Percentiles rank a stretch among this genome's conserved stretches.
Evolutionary conservation across 2,888 invertebrate species (phyloP).

Genomic region (Holacanthella duospinosa): DNA sequence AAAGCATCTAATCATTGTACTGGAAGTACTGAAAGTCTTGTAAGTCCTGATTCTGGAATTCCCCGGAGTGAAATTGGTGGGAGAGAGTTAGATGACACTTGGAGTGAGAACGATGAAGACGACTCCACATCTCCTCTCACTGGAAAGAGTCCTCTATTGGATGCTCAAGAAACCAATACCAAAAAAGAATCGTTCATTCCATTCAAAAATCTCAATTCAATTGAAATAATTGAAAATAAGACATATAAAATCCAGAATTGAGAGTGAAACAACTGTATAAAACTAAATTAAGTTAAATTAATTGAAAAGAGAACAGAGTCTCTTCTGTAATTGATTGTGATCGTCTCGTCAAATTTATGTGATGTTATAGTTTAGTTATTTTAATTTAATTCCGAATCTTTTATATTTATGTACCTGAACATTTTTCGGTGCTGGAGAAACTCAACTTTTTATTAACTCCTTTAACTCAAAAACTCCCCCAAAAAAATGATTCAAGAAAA

Average conservation of each 20-base stretch:
- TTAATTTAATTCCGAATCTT: background rate
- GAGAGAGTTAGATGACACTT: background rate
- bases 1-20: background rate
- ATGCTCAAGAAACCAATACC: no score
- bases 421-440: background rate
- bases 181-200: constrained; percentile 1
- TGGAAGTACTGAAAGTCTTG: background rate
- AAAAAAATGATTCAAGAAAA: background rate
- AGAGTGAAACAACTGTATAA: background rate
- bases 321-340: background rate
- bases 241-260: constrained; percentile 15
- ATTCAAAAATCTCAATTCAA: constrained; percentile 20
- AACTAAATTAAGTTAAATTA: background rate
- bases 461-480: no score
- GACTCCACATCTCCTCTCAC: no score
- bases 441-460: background rate
- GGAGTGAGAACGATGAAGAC: background rate
- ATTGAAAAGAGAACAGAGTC: background rate
- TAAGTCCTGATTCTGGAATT: constrained; percentile 13
- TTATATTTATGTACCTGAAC: background rate
- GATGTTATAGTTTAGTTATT: background rate
- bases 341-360: constrained; percentile 2
- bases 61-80: constrained; percentile 3
- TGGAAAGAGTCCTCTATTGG: no score
- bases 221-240: constrained; percentile 29